Evolutionary conservation across 2,797 vertebrate genomes (phyloP).

Genomic region (Triplophysa bombifrons): DNA sequence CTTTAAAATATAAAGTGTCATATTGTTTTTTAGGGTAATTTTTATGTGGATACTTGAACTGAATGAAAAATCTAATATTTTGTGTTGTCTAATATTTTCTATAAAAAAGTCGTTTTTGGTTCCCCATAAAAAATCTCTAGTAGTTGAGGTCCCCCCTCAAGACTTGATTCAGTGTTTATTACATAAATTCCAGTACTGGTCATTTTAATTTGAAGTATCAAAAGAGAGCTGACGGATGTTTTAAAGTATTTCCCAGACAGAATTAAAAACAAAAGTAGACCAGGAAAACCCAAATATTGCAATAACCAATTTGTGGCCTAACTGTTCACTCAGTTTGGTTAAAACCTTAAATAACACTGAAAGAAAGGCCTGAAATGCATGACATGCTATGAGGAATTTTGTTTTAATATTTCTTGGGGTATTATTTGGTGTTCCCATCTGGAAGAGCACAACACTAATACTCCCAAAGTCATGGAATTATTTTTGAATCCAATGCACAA

Average conservation of each 20-base stretch:
- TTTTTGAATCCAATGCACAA: too few species aligned
- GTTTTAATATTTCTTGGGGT: too few species aligned
- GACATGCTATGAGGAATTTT: conserved; percentile 3
- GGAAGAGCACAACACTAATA: not conserved
- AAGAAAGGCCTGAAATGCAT: not conserved
- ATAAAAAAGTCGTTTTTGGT: too few species aligned
- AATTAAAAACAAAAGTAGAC: conserved; percentile 6
- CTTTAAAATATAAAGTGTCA: too few species aligned
- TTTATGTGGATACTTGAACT: too few species aligned
- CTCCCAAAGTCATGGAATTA: not conserved
- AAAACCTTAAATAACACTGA: conserved; percentile 19
- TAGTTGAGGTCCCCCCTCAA: too few species aligned
- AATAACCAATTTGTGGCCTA: conserved; percentile 10
- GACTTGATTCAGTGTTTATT: not conserved
- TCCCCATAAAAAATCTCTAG: too few species aligned
- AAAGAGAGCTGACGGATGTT: not conserved
- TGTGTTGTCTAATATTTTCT: too few species aligned
- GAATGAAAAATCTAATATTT: too few species aligned
- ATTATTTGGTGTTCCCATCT: not conserved
- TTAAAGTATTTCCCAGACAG: conserved; percentile 3
- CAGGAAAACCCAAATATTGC: conserved; percentile 23
- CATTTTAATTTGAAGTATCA: not conserved
- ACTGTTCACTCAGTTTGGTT: conserved; percentile 19
- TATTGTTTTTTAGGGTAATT: too few species aligned
- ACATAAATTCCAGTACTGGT: not conserved